Base-by-base conservation (phyloP, 2,888 invertebrate genomes). In the Pimpla rufipes region DNA sequence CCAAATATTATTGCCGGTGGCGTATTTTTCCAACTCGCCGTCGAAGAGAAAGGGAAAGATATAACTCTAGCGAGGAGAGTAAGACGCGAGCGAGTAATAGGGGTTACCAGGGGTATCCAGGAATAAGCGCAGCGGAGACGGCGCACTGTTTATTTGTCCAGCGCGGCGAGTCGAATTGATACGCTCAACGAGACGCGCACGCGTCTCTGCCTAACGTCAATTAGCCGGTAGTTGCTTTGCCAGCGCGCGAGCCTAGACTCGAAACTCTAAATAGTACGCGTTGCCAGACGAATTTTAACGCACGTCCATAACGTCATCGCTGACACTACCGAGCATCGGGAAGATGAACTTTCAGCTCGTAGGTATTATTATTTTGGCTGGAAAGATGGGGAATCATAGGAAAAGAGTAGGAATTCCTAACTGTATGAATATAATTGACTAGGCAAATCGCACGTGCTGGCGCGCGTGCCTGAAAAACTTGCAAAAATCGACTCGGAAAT, bases 141-240 rank as follows among this genome's bases (percentile, higher is more conserved):
- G 35, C 11, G 23, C 23, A 13, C 29, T 16, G 90, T 91, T 91
- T 91, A 89, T 90, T 91, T 90, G 87, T 85, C 84, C 87, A 88
- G 86, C 86, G 85, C 80, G 80, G 81, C 68, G 83, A 84, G 87
- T 88, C 87, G 90, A 89, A 90, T 90, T 89, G 90, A 91, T 90
- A 88, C 86, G 88, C 87, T 88, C 86, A 87, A 84, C 85, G 87
- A 83, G 87, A 88, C 88, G 87, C 87, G 88, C 87, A 88, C 85
- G 88, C 87, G 83, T 90, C 91, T 90, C 91, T 91, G 91, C 85
- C 88, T 89, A 90, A 89, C 87, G 88, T 91, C 91, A 91, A 91
- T 91, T 90, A 89, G 85, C 85, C 85, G 83, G 88, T 88, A 87
- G 86, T 77, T 47, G 67, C 45, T 66, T 79, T 47, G 59, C 47